Base-by-base conservation (phyloP, 2,797 vertebrate genomes). In the Gouania willdenowi region DNA sequence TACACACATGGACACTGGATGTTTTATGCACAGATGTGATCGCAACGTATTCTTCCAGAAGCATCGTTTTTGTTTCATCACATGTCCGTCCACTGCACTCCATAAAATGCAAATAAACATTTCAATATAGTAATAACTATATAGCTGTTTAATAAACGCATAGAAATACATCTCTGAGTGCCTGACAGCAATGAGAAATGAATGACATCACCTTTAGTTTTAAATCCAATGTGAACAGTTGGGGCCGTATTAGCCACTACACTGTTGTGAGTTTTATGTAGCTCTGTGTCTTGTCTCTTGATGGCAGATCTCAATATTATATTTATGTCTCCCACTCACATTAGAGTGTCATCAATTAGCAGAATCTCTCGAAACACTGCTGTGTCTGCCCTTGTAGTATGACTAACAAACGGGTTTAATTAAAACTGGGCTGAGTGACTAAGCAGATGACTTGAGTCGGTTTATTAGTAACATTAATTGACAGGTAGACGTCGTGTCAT, bases 41-140 rank as follows among this genome's bases (percentile, higher is more conserved):
- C 78, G 68, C 70, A 34, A 57, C 65, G 16, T 43, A 61, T 65
- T 74, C 58, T 71, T 76, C 45, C 66, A 81, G 75, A 72, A 79
- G 73, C 75, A 58, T 60, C 66, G 67, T 81, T 81, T 78, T 79
- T 59, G 71, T 74, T 79, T 79, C 75, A 79, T 75, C 70, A 57
- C 65, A 54, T 22, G 54, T 66, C 60, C 42, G 32, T 69, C 72
- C 75, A 66, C 63, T 47, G 34, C 73, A 78, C 77, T 71, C 75
- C 66, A 74, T 84, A 77, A 86, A 87, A 85, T 59, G 64, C 73
- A 83, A 83, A 83, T 82, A 81, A 85, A 85, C 71, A 52, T 75
- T 81, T 79, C 74, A 55, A 68, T 77, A 61, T 71, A 68, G 64
- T 71, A 73, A 78, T 85, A 86, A 85, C 68, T 70, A 81, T 68